A percentile compares a stretch with the other conserved stretches of the same genome.
Conservation (phyloP, 1,140 invertebrate genomes). For the Leucophenga varia region DNA sequence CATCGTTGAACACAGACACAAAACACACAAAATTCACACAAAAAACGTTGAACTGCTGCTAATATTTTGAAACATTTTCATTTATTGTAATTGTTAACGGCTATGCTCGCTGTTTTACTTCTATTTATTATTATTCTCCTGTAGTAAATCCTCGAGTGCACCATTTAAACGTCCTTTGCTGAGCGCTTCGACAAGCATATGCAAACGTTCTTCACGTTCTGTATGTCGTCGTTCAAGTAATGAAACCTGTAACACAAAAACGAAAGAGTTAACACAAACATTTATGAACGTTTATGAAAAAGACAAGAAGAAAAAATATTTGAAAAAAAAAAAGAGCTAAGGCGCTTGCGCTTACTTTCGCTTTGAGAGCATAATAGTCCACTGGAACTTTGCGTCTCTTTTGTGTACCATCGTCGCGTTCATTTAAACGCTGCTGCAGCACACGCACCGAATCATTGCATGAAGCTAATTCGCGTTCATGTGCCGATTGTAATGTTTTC, state of each 20-base stretch:
- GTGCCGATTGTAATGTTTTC: conserved; percentile 73
- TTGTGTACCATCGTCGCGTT: conserved; percentile 51
- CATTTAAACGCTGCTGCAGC: conserved; percentile 48
- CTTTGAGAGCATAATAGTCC: conserved; percentile 54
- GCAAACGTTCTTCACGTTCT: conserved; percentile 53
- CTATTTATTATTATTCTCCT: conserved; percentile 49
- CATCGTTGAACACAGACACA: no score
- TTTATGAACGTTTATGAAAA: no score
- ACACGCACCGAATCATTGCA: conserved; percentile 52
- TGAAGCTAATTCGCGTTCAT: conserved; percentile 70
- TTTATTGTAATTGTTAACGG: conserved; percentile 9
- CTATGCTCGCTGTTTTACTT: not conserved
- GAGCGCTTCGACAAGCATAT: conserved; percentile 54
- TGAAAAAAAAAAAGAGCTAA: not conserved
- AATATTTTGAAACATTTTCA: not conserved
- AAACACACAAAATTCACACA: not conserved
- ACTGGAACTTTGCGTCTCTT: conserved; percentile 54
- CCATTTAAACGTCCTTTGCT: conserved; percentile 53
- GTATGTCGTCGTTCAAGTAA: conserved; percentile 49
- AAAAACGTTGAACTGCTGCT: not conserved
- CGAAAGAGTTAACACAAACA: not conserved
- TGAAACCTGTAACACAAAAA: conserved; percentile 31
- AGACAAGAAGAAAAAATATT: no score
- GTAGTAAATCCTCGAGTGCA: conserved; percentile 44
- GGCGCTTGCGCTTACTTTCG: conserved; percentile 36